Evolutionary conservation across 2,888 invertebrate genomes (phyloP).

Genomic region (Antitype chi): DNA sequence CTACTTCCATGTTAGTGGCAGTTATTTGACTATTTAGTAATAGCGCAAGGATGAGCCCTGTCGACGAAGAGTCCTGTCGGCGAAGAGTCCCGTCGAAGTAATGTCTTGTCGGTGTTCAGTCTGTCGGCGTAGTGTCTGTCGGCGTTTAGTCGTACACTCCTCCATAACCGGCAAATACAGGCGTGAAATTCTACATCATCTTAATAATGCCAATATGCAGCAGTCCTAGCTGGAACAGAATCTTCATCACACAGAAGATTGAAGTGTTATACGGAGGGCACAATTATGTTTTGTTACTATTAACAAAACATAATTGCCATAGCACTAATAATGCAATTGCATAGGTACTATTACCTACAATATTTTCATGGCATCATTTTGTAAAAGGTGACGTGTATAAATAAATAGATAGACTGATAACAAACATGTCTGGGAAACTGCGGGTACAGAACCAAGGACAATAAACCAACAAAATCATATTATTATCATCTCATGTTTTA

Average conservation of each 20-base stretch:
- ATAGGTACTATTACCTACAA: no score
- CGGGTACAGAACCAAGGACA: neutral
- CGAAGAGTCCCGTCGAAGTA: no score
- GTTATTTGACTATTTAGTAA: no score
- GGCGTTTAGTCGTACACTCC: no score
- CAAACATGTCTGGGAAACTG: conserved; percentile 5
- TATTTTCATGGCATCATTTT: neutral
- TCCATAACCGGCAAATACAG: neutral
- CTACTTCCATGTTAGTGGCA: no score
- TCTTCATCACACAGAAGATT: neutral
- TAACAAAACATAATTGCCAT: no score
- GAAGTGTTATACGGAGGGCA: neutral
- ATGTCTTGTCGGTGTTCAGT: no score
- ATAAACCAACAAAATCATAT: conserved; percentile 27
- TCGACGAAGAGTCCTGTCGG: no score
- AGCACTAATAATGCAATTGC: no score
- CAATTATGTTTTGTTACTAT: neutral
- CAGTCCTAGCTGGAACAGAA: neutral
- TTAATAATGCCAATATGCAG: neutral
- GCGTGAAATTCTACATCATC: neutral
- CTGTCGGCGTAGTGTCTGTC: no score
- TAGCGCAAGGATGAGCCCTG: no score
- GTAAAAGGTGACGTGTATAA: neutral
- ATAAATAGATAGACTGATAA: conserved; percentile 5
- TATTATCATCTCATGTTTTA: conserved; percentile 9